These are phyloP conservation scores for Lingula anatina DNA, from an alignment of 2,888 invertebrate species.

Conservation along the genomic window DNA sequence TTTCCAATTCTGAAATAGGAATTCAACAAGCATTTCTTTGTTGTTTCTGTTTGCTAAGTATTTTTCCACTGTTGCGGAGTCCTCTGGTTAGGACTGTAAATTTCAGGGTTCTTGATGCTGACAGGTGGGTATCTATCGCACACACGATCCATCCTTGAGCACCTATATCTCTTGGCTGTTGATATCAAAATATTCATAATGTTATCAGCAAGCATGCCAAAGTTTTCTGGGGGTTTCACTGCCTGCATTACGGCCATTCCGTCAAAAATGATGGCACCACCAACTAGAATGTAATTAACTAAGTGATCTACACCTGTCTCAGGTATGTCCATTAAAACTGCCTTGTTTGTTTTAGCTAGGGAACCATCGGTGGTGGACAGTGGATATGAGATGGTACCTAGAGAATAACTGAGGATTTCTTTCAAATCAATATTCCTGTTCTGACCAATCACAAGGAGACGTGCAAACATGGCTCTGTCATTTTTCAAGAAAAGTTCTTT, in stretches of 20 bases:
- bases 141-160: conserved; percentile 3
- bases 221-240: not conserved
- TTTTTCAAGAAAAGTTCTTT: too few species aligned
- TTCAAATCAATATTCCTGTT: conserved; percentile 5
- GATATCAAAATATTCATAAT: not conserved
- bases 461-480: conserved; percentile 2
- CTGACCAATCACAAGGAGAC: conserved; percentile 4
- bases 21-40: too few species aligned
- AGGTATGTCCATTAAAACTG: not conserved
- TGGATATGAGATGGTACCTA: conserved; percentile 2
- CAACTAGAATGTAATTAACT: not conserved
- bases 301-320: not conserved
- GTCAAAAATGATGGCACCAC: conserved; percentile 1
- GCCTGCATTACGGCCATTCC: conserved; percentile 4
- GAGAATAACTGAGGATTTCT: too few species aligned
- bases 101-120: conserved; percentile 3
- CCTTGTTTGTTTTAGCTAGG: conserved; percentile 1
- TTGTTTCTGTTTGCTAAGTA: too few species aligned
- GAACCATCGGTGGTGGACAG: not conserved
- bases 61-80: too few species aligned
- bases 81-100: too few species aligned
- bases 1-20: too few species aligned
- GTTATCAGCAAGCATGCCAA: conserved; percentile 1
- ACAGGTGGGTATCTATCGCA: conserved; percentile 1
- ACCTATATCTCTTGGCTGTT: not conserved